Conservation (phyloP, 2,797 vertebrate genomes). For the Falco columbarius region DNA sequence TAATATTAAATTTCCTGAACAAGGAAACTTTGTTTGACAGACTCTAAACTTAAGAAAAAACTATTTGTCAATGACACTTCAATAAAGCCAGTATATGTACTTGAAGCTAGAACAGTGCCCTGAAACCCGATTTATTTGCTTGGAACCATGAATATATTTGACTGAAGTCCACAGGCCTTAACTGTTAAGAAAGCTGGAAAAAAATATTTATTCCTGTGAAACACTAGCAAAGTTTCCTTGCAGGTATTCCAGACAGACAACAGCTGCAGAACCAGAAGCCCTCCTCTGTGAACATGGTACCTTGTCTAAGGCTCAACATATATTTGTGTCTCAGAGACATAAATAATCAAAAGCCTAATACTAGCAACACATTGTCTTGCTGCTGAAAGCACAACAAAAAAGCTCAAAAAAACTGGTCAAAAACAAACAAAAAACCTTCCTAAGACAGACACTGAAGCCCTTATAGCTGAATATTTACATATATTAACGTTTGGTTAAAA, state of each 20-base stretch:
- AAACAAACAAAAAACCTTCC: neutral
- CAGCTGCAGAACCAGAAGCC: neutral
- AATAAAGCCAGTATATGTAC: neutral
- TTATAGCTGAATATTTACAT: neutral
- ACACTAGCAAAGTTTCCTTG: neutral
- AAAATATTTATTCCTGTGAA: neutral
- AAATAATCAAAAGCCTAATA: neutral
- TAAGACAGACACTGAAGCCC: neutral
- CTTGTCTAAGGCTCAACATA: neutral
- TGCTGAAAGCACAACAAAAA: neutral
- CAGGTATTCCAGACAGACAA: conserved; percentile 5
- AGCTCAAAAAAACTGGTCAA: neutral
- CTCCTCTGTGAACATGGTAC: neutral
- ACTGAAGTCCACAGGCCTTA: neutral
- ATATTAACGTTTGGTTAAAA: neutral
- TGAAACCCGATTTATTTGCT: neutral
- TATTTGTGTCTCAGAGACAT: neutral
- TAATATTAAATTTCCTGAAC: neutral
- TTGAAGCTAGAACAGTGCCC: neutral
- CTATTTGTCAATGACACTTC: neutral
- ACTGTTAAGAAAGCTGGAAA: neutral
- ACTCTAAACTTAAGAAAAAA: neutral
- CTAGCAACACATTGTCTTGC: neutral
- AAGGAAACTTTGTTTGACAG: neutral
- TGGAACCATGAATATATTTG: neutral